These are phyloP conservation scores for Julus scandinavius DNA, from an alignment of 2,888 invertebrate species.

Conservation along the genomic window DNA sequence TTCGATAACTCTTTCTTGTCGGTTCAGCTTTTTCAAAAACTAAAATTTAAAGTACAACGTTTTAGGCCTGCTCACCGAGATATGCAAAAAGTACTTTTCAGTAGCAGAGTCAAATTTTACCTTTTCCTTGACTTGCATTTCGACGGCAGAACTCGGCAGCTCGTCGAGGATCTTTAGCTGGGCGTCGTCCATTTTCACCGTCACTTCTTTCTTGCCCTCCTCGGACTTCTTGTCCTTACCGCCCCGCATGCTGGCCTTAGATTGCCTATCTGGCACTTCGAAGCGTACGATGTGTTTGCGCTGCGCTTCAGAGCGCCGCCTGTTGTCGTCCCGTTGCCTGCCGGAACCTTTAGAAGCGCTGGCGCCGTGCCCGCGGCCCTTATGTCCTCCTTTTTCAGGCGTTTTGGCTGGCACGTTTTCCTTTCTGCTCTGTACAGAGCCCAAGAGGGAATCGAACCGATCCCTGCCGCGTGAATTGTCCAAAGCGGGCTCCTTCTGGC, in stretches of 20 bases:
- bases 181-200: constrained; percentile 81
- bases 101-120: constrained; percentile 67
- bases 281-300: constrained; percentile 59
- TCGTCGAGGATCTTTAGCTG: constrained; percentile 87
- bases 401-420: constrained; percentile 54
- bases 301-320: constrained; percentile 43
- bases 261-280: constrained; percentile 58
- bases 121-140: constrained; percentile 94
- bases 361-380: constrained; percentile 45
- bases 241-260: constrained; percentile 53
- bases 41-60: constrained; percentile 66
- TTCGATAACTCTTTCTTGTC: constrained; percentile 96
- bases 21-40: constrained; percentile 95
- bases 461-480: constrained; percentile 49
- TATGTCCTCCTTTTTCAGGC: not conserved
- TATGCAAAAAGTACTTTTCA: not conserved
- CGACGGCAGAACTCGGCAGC: constrained; percentile 90
- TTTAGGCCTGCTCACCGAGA: not conserved
- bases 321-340: constrained; percentile 8
- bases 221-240: constrained; percentile 57
- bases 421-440: constrained; percentile 52
- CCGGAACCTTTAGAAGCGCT: not conserved
- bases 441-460: constrained; percentile 56
- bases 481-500: constrained; percentile 3
- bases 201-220: constrained; percentile 73